Percentiles rank a stretch among this genome's conserved stretches.
phyloP scores from a whole-genome alignment of 2,888 invertebrate species.

The Hedychridium roseum region DNA sequence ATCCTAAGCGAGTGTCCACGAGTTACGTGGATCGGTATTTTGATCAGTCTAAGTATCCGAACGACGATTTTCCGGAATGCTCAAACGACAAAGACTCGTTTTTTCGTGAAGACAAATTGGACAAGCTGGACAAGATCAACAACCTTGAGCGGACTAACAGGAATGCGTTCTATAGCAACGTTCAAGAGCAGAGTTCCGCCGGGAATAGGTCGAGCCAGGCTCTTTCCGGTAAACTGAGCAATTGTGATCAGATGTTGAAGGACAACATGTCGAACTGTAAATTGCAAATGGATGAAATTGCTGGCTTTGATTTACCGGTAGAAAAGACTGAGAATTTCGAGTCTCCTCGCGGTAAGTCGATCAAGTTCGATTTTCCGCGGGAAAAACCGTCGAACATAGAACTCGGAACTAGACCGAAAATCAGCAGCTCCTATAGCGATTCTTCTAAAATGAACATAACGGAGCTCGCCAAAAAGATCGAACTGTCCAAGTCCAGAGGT shows the following conservation, averaged over 20 bases:
- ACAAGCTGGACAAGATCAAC: constrained; percentile 47
- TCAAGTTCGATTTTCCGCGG: constrained; percentile 38
- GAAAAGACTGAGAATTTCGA: constrained; percentile 37
- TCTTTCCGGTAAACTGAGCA: constrained; percentile 34
- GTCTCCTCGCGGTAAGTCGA: constrained; percentile 30
- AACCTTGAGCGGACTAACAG: constrained; percentile 48
- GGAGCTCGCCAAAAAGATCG: constrained; percentile 49
- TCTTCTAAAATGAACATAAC: constrained; percentile 38
- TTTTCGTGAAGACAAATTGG: constrained; percentile 39
- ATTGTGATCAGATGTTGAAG: constrained; percentile 32
- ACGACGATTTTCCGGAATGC: constrained; percentile 44
- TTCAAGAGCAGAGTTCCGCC: constrained; percentile 44
- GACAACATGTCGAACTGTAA: constrained; percentile 32
- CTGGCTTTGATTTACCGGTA: constrained; percentile 28
- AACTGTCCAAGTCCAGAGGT: constrained; percentile 37
- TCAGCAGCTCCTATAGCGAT: constrained; percentile 34
- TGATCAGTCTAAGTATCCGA: constrained; percentile 55
- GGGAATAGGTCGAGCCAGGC: constrained; percentile 22
- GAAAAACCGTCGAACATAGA: constrained; percentile 45
- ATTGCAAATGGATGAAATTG: constrained; percentile 24
- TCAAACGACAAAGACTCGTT: constrained; percentile 31
- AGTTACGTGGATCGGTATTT: constrained; percentile 61
- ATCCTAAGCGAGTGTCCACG: constrained; percentile 55
- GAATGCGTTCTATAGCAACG: constrained; percentile 44
- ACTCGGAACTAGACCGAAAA: constrained; percentile 50